A percentile compares a stretch with the other conserved stretches of the same genome.
Evolutionary conservation across 2,797 vertebrate genomes (phyloP).

Genomic region (Bothrops alternatus): DNA sequence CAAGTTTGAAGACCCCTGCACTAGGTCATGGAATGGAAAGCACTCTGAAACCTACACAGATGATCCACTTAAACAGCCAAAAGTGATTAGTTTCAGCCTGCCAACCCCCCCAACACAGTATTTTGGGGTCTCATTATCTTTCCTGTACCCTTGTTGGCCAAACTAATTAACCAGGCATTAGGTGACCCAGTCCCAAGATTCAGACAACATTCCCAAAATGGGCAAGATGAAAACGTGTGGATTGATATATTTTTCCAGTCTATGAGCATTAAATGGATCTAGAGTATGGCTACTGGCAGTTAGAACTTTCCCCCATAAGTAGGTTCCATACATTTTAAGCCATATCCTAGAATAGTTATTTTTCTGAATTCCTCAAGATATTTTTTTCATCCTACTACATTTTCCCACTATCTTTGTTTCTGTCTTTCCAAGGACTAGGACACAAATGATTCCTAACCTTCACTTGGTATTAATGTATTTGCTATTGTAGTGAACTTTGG

Average conservation of each 20-base stretch:
- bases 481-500: background rate
- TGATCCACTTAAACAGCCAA: background rate
- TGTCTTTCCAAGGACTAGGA: background rate
- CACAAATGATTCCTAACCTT: background rate
- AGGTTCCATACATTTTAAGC: background rate
- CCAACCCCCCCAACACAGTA: background rate
- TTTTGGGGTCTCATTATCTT: background rate
- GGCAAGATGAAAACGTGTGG: background rate
- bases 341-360: background rate
- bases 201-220: background rate
- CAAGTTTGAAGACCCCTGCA: no score
- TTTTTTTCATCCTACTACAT: background rate
- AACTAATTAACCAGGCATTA: background rate
- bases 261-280: background rate
- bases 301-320: background rate
- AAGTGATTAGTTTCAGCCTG: background rate
- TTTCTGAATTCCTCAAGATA: background rate
- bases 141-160: background rate
- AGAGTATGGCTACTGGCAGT: background rate
- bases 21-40: background rate
- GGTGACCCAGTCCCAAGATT: background rate
- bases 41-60: background rate
- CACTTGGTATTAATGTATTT: background rate
- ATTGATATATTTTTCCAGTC: background rate
- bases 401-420: background rate